These are phyloP conservation scores for Otis tarda DNA, from an alignment of 2,113 vertebrate genomes.

Conservation along the genomic window DNA sequence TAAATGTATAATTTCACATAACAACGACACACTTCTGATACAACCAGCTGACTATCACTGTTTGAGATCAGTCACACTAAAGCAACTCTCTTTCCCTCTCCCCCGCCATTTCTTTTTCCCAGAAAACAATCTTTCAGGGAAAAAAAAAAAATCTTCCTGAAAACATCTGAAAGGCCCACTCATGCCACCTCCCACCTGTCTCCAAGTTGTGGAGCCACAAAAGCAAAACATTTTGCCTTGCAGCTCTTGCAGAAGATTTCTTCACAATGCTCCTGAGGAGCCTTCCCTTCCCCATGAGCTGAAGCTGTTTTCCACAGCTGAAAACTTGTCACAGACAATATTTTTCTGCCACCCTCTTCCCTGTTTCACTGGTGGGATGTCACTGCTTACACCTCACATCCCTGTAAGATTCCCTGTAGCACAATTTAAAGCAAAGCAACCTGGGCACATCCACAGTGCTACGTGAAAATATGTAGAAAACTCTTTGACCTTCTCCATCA, in stretches of 20 bases:
- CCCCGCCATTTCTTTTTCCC: not conserved
- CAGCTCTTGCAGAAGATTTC: not conserved
- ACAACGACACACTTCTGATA: not conserved
- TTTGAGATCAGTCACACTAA: not conserved
- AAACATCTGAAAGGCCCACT: not conserved
- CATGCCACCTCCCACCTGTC: not conserved
- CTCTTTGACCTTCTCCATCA: not conserved
- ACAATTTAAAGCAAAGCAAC: not conserved
- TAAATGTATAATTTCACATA: not conserved
- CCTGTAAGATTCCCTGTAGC: not conserved
- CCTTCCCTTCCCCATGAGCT: not conserved
- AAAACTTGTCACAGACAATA: not conserved
- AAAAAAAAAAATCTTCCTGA: not conserved
- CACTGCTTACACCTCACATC: not conserved
- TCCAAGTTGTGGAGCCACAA: not conserved
- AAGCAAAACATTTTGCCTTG: not conserved
- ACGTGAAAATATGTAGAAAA: not conserved
- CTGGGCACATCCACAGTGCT: no score
- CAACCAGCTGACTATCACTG: rapidly evolving
- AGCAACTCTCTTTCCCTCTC: not conserved
- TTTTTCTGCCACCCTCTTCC: not conserved
- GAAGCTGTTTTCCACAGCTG: not conserved
- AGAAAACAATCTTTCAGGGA: not conserved
- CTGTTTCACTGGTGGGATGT: not conserved
- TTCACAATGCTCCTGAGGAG: not conserved